Base-by-base conservation (phyloP, 2,797 vertebrate species). In the Sparidentex hasta region DNA sequence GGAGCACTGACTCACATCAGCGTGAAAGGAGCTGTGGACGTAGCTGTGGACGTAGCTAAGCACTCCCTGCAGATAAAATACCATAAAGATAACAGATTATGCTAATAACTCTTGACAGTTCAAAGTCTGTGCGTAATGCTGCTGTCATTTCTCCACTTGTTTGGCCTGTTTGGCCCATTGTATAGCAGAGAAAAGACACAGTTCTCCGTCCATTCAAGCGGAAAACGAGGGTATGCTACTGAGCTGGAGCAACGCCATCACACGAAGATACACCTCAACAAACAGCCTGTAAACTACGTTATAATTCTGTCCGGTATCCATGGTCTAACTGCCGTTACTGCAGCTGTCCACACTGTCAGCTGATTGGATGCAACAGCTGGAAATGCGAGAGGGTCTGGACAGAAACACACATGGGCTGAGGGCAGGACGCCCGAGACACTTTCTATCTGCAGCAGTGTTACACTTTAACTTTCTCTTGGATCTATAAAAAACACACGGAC, bases 301-400 rank as follows among this genome's bases (percentile, higher is more conserved):
- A 41, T 52, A 46, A 54, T n/a, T 16, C n/a, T 20, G 41, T 21
- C 63, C 74, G 50, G 73, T 41, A 16, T 41, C 50, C 50, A 20
- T 57, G 20, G 7, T 68, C 56, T 23, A 50, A 21, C 7, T 63
- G 66, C 7, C 27, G 1, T 43, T 55, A 52, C 71, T 76, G 67
- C 83, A 86, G 90, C 85, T 82, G 89, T 80, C 73, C 47, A 20
- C 27, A 17, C 38, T 5, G 20, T 81, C 78, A 78, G 82, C 81
- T 76, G 91, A 92, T 0, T 3, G 86, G 65, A 70, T 11, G 7
- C 71, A 88, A 72, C 92, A 93, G 90, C 90, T 93, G 91, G 62
- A 77, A 67, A 76, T 74, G 63, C 46, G 29, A 41, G n/a, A 71
- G 27, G 29, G 63, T 14, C n/a, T 2, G 61, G 16, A 71, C 50